These are phyloP conservation scores for Potamarius usumacintae DNA, from an alignment of 2,113 vertebrate species.

Conservation along the genomic window DNA sequence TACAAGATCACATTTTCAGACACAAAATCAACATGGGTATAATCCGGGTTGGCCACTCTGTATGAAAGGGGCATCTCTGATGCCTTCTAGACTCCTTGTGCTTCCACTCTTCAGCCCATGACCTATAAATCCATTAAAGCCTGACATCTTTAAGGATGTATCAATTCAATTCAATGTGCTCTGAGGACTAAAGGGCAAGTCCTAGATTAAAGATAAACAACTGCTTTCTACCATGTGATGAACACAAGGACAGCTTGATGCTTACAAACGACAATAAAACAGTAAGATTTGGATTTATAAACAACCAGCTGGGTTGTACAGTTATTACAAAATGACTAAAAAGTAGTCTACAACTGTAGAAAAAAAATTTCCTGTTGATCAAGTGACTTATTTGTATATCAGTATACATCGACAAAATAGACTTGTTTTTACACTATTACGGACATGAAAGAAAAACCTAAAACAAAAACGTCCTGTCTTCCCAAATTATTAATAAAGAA, in stretches of 20 bases:
- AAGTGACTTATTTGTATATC: neutral
- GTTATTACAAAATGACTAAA: neutral
- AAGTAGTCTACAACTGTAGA: neutral
- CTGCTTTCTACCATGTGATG: neutral
- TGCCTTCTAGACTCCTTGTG: neutral
- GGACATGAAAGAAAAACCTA: neutral
- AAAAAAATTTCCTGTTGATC: neutral
- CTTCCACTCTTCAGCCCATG: neutral
- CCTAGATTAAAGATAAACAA: neutral
- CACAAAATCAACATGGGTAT: too few species aligned
- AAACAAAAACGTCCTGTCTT: neutral
- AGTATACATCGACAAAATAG: neutral
- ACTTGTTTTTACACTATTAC: neutral
- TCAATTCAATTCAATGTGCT: neutral
- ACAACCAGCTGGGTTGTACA: neutral
- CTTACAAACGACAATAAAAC: neutral
- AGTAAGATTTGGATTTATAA: neutral
- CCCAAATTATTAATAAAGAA: neutral
- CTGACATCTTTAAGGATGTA: neutral
- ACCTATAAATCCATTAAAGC: slow-evolving; percentile 6
- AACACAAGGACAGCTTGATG: neutral
- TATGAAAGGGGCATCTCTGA: too few species aligned
- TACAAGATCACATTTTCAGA: too few species aligned
- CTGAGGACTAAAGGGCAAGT: neutral
- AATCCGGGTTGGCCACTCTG: too few species aligned